Base-by-base conservation (phyloP, 2,797 vertebrate genomes). In the Xiphorhynchus erythropygius region DNA sequence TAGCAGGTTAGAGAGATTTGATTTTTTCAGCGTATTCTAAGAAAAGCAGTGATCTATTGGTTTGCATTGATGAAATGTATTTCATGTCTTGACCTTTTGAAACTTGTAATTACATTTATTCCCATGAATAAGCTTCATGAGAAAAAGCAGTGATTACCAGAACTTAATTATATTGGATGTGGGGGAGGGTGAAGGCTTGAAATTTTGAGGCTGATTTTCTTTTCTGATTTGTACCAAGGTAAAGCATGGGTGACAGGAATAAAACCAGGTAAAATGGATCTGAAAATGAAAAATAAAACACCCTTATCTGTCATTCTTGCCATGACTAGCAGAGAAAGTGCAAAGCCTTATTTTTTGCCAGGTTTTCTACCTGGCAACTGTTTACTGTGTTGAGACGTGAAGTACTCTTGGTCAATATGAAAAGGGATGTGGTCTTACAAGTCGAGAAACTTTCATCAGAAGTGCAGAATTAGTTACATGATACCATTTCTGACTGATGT, bases 101-200 rank as follows among this genome's bases (percentile, higher is more conserved):
- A 77, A 67, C 41, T 63, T 52, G 17, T 82, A 83, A 60, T 94
- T 85, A 39, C 25, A 33, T 77, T 93, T 95, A 70, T 85, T 94
- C 33, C 37, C 9, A 7, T 49, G 35, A 70, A 83, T 83, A 55
- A 64, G 11, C 42, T 87, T 89, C 33, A 37, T 71, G 57, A 92
- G 63, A 46, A 91, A 75, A 84, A 91, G 27, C 33, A 83, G 15
- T n/a, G 56, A 57, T 85, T 77, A 33, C 27, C 27, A 49, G 56
- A 87, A 85, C 18, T 69, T 25, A 82, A 82, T 73, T 73, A 25
- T 28, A 19, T 70, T 82, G 3, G 0, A 0, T n/a, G 18, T 56
- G 18, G 17, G 18, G 30, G 59, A 60, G 33, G 10, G 13, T 27
- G 39, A 74, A 52, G 22, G 15, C 46, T 93, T 79, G 33, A 87